phyloP scores from a whole-genome alignment of 2,888 invertebrate species.

The Hydroisotoma schaefferi region DNA sequence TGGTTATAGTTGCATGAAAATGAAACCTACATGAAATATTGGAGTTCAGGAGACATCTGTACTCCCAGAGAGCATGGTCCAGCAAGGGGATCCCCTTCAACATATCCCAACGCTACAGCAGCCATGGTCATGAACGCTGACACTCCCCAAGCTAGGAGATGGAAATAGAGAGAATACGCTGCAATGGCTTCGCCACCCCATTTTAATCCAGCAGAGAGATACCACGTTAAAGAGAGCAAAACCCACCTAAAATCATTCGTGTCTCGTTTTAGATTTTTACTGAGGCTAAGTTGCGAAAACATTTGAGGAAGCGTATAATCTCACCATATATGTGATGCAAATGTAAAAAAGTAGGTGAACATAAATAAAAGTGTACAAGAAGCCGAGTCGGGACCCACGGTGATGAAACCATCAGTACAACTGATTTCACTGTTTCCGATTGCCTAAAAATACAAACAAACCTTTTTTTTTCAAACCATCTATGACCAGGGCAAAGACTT shows the following conservation, averaged over 20 bases:
- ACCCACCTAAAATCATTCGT: constrained; percentile 72
- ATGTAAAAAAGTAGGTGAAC: constrained; percentile 84
- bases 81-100: constrained; percentile 65
- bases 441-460: constrained; percentile 34
- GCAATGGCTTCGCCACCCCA: constrained; percentile 99
- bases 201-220: constrained; percentile 90
- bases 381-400: constrained; percentile 50
- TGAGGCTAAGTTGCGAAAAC: background rate
- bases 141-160: constrained; percentile 96
- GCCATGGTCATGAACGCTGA: constrained; percentile 94
- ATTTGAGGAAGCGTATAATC: constrained; percentile 44
- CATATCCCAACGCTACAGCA: constrained; percentile 90
- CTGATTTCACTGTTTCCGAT: constrained; percentile 49
- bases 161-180: constrained; percentile 94
- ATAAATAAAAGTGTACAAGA: constrained; percentile 90
- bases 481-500: constrained; percentile 29
- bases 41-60: constrained; percentile 41
- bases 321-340: constrained; percentile 53
- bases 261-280: background rate
- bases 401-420: constrained; percentile 45
- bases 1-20: constrained; percentile 1
- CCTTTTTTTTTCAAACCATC: too few relatives aligned
- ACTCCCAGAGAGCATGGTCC: constrained; percentile 43
- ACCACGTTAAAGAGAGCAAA: constrained; percentile 92
- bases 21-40: constrained; percentile 45